These are phyloP conservation scores for Amiota mariae DNA, from an alignment of 2,888 invertebrate species.

Conservation along the genomic window DNA sequence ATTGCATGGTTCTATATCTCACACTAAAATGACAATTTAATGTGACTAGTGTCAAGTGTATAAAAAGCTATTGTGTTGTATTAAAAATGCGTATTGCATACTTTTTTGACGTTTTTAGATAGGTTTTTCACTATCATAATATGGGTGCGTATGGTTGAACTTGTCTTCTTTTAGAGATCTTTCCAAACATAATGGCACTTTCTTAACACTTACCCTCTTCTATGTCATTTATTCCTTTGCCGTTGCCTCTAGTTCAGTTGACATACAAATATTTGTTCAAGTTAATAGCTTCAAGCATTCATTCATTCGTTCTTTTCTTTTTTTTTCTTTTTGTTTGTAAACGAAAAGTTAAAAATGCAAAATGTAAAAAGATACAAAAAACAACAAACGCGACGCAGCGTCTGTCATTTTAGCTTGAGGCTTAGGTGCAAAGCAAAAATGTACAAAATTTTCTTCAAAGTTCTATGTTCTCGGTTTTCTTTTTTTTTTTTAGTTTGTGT, in stretches of 20 bases:
- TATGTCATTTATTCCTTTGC: not conserved
- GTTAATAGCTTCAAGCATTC: slow-evolving; percentile 52
- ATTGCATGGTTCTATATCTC: no score
- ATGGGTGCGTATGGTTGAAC: not conserved
- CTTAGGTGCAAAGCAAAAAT: not conserved
- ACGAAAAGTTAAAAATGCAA: not conserved
- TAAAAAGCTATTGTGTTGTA: no score
- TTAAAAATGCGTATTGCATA: no score
- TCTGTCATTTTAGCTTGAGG: not conserved
- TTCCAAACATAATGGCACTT: not conserved
- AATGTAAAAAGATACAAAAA: not conserved
- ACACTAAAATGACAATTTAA: no score
- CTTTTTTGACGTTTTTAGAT: no score
- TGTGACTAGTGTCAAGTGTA: no score
- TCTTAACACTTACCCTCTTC: not conserved
- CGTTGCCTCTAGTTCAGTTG: not conserved
- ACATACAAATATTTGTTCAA: slow-evolving; percentile 58
- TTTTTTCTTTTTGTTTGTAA: not conserved
- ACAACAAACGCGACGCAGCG: not conserved
- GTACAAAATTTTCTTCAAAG: not conserved
- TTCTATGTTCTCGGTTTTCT: no score
- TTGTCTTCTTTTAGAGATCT: not conserved
- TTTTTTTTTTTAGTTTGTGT: not conserved
- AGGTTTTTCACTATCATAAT: not conserved
- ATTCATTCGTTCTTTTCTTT: not conserved